Percentiles rank a stretch among this genome's conserved stretches.
These are phyloP conservation scores for Diaprepes abbreviatus DNA, from an alignment of 2,888 invertebrate genomes.

Conservation along the genomic window DNA sequence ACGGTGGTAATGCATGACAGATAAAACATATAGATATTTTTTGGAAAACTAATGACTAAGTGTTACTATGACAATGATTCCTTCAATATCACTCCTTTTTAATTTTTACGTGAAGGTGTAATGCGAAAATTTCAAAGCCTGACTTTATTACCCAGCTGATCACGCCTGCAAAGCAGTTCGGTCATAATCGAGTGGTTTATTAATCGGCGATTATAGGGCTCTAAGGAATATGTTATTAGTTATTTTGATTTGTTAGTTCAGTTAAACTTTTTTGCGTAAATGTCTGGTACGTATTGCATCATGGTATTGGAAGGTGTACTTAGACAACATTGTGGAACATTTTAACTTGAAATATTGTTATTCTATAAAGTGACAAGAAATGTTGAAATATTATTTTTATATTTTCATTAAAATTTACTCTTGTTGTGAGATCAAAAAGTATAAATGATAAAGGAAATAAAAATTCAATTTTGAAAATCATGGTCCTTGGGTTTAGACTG, in stretches of 20 bases:
- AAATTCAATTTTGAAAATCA: too few relatives aligned
- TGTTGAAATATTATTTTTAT: too few relatives aligned
- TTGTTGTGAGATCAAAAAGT: too few relatives aligned
- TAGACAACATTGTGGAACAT: constrained; percentile 5
- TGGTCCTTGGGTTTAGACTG: too few relatives aligned
- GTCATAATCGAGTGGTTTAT: constrained; percentile 54
- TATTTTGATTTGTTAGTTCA: constrained; percentile 44
- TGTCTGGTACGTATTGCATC: constrained; percentile 22
- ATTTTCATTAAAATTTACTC: too few relatives aligned
- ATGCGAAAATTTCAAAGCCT: constrained; percentile 49
- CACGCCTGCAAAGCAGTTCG: constrained; percentile 55
- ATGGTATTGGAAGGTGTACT: constrained; percentile 28
- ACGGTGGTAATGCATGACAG: too few relatives aligned
- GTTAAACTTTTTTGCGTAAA: constrained; percentile 21
- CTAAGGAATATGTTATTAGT: constrained; percentile 45
- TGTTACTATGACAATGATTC: too few relatives aligned
- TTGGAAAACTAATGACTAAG: too few relatives aligned
- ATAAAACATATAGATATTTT: too few relatives aligned
- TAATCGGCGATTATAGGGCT: constrained; percentile 51
- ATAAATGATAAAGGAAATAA: too few relatives aligned
- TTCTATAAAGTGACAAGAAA: not conserved
- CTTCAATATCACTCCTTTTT: too few relatives aligned
- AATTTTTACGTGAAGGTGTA: too few relatives aligned
- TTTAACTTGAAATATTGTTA: not conserved
- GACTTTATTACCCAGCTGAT: constrained; percentile 51